A percentile compares a stretch with the other conserved stretches of the same genome.
Conservation (phyloP, 2,113 vertebrate species). For the Tetrax tetrax region DNA sequence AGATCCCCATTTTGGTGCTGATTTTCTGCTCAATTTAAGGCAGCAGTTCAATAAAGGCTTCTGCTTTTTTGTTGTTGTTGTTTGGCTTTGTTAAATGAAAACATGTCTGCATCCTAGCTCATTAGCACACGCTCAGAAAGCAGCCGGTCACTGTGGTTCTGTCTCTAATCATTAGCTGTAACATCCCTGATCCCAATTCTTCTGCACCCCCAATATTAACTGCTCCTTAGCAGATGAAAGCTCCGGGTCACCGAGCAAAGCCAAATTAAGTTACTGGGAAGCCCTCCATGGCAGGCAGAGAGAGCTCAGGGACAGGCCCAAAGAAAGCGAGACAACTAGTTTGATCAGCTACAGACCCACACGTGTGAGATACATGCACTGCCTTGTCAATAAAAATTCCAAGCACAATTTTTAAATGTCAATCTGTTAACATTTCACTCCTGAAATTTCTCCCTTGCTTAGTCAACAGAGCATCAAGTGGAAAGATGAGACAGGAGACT, state of each 20-base stretch:
- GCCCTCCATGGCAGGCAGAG: neutral
- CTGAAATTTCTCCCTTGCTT: neutral
- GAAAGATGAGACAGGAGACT: neutral
- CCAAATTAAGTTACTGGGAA: neutral
- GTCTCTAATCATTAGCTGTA: conserved; percentile 4
- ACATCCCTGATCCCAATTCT: neutral
- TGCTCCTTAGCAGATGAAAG: neutral
- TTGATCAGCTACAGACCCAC: neutral
- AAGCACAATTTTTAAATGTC: neutral
- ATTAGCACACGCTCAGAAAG: neutral
- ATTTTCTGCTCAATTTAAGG: conserved; percentile 67
- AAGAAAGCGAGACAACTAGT: too few relatives aligned
- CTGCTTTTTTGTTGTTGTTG: neutral
- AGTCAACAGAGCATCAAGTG: neutral
- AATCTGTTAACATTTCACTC: neutral
- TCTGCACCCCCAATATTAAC: neutral
- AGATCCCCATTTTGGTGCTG: conserved; percentile 34
- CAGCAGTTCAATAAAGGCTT: conserved; percentile 28
- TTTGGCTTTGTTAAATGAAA: conserved; percentile 41
- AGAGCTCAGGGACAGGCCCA: neutral
- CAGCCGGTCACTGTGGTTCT: neutral
- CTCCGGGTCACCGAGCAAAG: neutral
- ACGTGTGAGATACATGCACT: accelerated
- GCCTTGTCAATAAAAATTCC: neutral
- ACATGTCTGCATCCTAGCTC: conserved; percentile 13